Base-by-base conservation (phyloP, 1,140 invertebrate species). In the Acromyrmex charruanus region DNA sequence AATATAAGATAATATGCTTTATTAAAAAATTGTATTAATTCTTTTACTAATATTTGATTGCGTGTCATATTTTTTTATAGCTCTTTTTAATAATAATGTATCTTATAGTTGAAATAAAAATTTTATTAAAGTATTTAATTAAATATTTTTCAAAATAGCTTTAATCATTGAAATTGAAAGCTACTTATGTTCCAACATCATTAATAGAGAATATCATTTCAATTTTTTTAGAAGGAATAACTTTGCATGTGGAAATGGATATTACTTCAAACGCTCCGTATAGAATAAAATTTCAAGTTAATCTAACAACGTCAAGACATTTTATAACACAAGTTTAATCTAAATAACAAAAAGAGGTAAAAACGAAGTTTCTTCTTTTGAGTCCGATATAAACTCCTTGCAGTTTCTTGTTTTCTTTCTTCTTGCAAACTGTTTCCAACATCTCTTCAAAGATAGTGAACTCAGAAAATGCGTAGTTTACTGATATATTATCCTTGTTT, bases 351-450 rank as follows among this genome's bases (percentile, higher is more conserved):
- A 49, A 65, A 28, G 12, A n/a, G 18, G 39, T 21, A 77, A n/a
- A 61, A 58, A 44, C 2, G 25, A 53, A 69, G 66, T 31, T 63
- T 63, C n/a, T 49, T 77, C 39, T 65, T 77, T 77, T 39, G 31
- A 77, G 66, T 51, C 66, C 10, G 53, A 59, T 58, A 59, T 58
- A 74, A 74, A 39, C 4, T 75, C 6, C 25, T 6, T 39, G 7
- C 53, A 75, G 31, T 75, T 58, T 21, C 31, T 58, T 74, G 53
- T 1, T 74, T 2, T 59, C 12, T 58, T 59, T 59, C 25, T 59
- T 75, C 72, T 75, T 69, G 21, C 39, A 5, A 69, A 51, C 39
- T 51, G 39, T 69, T 69, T 51, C n/a, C n/a, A 68, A 68, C 31
- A n/a, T 66, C 12, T 68, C 39, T 51, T 7, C 12, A 77, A 44